Evolutionary conservation across 2,888 invertebrate genomes (phyloP), one percentile per base, ranked within the genome.

Genomic region (Thymelicus sylvestris): DNA sequence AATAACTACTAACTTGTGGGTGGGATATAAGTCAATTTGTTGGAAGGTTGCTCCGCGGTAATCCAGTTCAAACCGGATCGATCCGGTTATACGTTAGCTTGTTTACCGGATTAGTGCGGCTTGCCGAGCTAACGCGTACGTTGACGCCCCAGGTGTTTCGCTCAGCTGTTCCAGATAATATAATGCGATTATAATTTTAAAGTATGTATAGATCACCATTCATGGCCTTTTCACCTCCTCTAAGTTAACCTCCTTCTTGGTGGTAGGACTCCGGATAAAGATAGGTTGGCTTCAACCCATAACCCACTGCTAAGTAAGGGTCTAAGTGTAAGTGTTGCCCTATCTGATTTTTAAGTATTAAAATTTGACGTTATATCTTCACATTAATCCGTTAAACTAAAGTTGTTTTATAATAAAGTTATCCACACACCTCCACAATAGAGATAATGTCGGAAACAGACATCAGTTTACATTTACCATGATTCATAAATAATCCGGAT

Each of bases 1-100:
- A n/a, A 39, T 24, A 47, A 15, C 44, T 19, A 15, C 61, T 19
- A 44, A 79, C 78, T 83, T 81, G 80, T 80, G 82, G 82, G 81
- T 83, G 82, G 81, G 80, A 81, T 86, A 85, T 88, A 84, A 89
- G 88, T 88, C 87, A 87, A 90, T 89, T 89, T 88, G 88, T 88
- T 82, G 81, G 71, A 52, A 68, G 76, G 80, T 81, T 75, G 78
- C 77, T 80, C 77, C 77, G 80, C 80, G 79, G 83, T 88, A 86
- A 90, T 89, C 88, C 79, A 82, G 86, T 84, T 82, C 84, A 83
- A 85, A 86, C 88, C 75, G 78, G 85, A 83, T 86, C 83, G 80
- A 84, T 86, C 83, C 78, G 79, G 85, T 85, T 85, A 83, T 81
- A 80, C 85, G 84, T 83, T 83, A 81, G 76, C 83, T 81, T 85